A percentile compares a stretch with the other conserved stretches of the same genome.
phyloP scores from a whole-genome alignment of 2,797 vertebrate species.

The Xiphorhynchus erythropygius region DNA sequence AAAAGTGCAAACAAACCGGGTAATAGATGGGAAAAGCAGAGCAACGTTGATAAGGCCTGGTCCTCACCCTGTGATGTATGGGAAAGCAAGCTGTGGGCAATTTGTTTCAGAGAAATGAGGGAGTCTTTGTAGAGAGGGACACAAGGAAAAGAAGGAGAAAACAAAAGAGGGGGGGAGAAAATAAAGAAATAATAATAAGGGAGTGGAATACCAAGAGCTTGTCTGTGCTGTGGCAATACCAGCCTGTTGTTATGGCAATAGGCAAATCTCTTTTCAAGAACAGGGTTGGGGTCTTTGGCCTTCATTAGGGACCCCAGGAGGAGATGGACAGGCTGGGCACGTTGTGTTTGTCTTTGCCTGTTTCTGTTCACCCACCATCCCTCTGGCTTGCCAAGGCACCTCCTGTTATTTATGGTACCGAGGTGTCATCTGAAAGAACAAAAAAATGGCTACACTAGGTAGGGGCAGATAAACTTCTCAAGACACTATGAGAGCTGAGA shows the following conservation, averaged over 20 bases:
- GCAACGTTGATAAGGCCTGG: constrained; percentile 84
- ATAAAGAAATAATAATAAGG: constrained; percentile 26
- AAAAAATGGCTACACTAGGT: not conserved
- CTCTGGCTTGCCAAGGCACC: not conserved
- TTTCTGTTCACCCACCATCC: not conserved
- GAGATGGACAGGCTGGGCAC: not conserved
- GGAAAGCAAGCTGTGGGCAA: constrained; percentile 84
- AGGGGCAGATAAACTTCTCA: not conserved
- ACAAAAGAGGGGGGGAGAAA: not conserved
- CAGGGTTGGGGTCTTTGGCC: not conserved
- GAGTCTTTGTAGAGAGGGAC: constrained; percentile 56
- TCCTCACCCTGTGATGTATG: constrained; percentile 89
- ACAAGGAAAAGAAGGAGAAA: not conserved
- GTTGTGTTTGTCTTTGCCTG: not conserved
- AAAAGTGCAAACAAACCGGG: constrained; percentile 95
- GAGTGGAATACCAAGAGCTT: not conserved
- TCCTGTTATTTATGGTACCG: not conserved
- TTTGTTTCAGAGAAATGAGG: constrained; percentile 94
- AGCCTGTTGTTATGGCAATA: not conserved
- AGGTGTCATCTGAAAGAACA: not conserved
- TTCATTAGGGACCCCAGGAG: not conserved
- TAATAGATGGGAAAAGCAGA: constrained; percentile 92
- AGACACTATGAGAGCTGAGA: accelerated
- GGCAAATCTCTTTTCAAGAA: constrained; percentile 1
- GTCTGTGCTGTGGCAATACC: not conserved